Evolutionary conservation across 2,113 vertebrate species (phyloP), one percentile per base, ranked within the genome.

Genomic region (Castor canadensis): DNA sequence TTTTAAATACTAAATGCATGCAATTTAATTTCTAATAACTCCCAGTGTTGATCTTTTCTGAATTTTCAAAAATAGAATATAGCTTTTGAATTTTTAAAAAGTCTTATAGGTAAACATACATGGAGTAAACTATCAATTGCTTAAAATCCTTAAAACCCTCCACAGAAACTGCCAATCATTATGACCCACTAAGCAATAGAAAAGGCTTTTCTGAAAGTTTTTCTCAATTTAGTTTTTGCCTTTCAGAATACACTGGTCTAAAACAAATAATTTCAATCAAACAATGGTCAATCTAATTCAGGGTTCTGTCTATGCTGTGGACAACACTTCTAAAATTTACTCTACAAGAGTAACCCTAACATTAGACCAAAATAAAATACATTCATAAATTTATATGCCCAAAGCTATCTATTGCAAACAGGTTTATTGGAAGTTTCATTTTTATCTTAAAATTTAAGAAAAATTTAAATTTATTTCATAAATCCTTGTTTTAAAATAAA

Each of bases 61-160:
- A 89, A 67, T 81, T 88, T 76, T 91, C 62, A 89, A 73, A 86
- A 94, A 94, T 12, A 64, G 20, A 91, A 72, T 43, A 43, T 13
- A 66, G 45, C n/a, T 76, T 96, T 72, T 95, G 10, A 76, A 94
- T 56, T 54, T 67, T 90, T 20, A 30, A 87, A 73, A 82, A 83
- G 80, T 45, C 38, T 80, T 81, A 81, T n/a, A 81, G 58, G 30
- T 81, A 93, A 93, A 38, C 47, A 35, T 38, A 79, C 15, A 89
- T 77, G 58, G 76, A 86, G 38, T 24, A 86, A 93, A 56, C 66
- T 92, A 12, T 82, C 32, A 58, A 22, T 81, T 90, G n/a, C 26
- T 77, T 72, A 49, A 92, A 90, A 87, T 76, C 47, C 58, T 94
- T 73, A 86, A 56, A 60, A 88, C 49, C 43, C 75, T 54, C 58